Evolutionary conservation across 2,888 invertebrate species (phyloP), one percentile per base, ranked within the genome.

Genomic region (Rhamphomyia laevipes): DNA sequence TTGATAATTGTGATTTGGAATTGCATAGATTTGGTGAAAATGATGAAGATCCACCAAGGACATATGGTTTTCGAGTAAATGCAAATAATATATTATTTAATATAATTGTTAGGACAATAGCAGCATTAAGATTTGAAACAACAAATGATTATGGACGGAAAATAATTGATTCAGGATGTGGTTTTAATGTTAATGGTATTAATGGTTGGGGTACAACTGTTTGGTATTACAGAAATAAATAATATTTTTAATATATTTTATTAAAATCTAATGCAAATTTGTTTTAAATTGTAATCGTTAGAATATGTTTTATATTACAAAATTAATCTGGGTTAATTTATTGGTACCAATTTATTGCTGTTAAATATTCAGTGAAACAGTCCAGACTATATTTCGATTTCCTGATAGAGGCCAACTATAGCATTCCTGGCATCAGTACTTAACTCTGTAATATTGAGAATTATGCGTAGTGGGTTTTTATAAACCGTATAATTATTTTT

Each of bases 121-220:
- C 78, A 27, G 73, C 76, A 43, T 73, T 76, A 1, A 61, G 64
- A 47, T 76, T 81, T 60, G 80, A 73, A 58, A 75, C 81, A 31
- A 81, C 80, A 9, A 73, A 76, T 65, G 72, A 75, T 16, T 74
- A 77, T 65, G 78, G 78, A 54, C 70, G 76, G 0, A 74, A 77
- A 58, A 65, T 81, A 46, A 73, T 77, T 48, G 81, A 82, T 59
- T 66, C 77, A 43, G 74, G 80, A 68, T 76, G 75, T 51, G 67
- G 65, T 11, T 78, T 76, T 50, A 69, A 73, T 43, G 74, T 82
- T 3, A 80, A 83, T 59, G 82, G 79, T 0, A 59, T 76, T 1
- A 74, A 73, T 52, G 84, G 82, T 1, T 77, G 77, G 67, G 82
- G 82, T 1, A 75, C 79, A 50, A 74, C 77, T 0, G 83, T 84